A percentile compares a stretch with the other conserved stretches of the same genome.
Conservation (phyloP, 2,797 vertebrate species). For the Peromyscus aztecus region DNA sequence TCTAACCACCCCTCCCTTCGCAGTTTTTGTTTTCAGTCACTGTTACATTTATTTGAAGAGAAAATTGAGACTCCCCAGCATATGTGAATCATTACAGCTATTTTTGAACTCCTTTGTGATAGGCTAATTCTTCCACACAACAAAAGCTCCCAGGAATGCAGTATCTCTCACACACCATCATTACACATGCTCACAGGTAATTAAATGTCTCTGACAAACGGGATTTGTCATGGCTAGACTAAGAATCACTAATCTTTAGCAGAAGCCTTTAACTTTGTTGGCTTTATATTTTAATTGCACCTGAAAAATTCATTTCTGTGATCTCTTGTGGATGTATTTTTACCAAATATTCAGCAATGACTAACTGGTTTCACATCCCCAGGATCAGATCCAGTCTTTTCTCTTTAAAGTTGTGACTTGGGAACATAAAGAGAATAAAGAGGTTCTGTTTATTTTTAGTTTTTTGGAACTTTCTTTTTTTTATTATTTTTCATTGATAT, state of each 20-base stretch:
- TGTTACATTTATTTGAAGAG: neutral
- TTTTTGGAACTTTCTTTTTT: neutral
- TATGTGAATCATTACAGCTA: neutral
- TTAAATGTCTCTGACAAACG: slow-evolving; percentile 77
- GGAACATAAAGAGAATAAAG: neutral
- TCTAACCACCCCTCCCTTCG: neutral
- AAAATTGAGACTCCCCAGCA: neutral
- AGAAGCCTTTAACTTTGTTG: slow-evolving; percentile 49
- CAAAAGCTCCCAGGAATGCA: slow-evolving; percentile 46
- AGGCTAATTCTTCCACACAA: slow-evolving; percentile 8
- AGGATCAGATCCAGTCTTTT: neutral
- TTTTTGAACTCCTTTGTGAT: slow-evolving; percentile 40
- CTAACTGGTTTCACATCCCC: neutral
- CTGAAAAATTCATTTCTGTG: slow-evolving; percentile 46
- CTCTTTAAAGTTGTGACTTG: slow-evolving; percentile 39
- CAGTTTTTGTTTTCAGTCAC: neutral
- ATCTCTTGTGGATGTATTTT: neutral
- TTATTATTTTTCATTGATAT: neutral
- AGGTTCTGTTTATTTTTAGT: neutral
- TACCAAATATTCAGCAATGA: slow-evolving; percentile 2
- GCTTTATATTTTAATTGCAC: slow-evolving; percentile 64
- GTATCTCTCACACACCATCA: slow-evolving; percentile 58
- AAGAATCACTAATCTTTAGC: slow-evolving; percentile 55
- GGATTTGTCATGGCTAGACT: slow-evolving; percentile 75
- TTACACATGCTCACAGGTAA: slow-evolving; percentile 72